Evolutionary conservation across 2,113 vertebrate species (phyloP).

Genomic region (Blennius ocellaris): DNA sequence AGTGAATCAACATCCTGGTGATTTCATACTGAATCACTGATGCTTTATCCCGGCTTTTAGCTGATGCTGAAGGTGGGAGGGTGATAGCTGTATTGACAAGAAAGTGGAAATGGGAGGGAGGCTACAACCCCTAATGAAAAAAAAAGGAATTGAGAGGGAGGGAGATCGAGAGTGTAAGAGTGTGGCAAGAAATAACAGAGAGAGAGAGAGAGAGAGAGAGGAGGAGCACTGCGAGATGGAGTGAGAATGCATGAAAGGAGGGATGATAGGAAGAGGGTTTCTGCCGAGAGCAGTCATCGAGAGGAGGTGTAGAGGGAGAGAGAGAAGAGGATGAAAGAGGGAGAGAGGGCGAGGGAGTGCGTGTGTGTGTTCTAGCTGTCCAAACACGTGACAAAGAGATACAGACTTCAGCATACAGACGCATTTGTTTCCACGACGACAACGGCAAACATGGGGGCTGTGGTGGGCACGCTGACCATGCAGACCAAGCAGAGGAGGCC

Average conservation of each 20-base stretch:
- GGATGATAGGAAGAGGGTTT: slow-evolving; percentile 56
- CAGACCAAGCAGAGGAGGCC: slow-evolving; percentile 94
- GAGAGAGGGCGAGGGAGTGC: slow-evolving; percentile 59
- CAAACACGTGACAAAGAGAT: slow-evolving; percentile 75
- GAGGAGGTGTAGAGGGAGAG: slow-evolving; percentile 29
- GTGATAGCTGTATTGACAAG: slow-evolving; percentile 24
- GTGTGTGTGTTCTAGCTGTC: slow-evolving; percentile 37
- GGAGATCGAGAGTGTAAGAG: slow-evolving; percentile 30
- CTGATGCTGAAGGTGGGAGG: slow-evolving; percentile 40
- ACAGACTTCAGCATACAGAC: slow-evolving; percentile 68
- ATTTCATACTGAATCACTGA: slow-evolving; percentile 66
- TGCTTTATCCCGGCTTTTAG: slow-evolving; percentile 37
- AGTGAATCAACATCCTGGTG: slow-evolving; percentile 61
- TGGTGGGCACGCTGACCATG: slow-evolving; percentile 96
- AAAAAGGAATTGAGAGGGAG: slow-evolving; percentile 38
- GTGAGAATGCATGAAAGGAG: slow-evolving; percentile 53
- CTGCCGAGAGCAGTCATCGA: slow-evolving; percentile 50
- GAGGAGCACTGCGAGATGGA: slow-evolving; percentile 38
- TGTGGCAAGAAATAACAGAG: slow-evolving; percentile 5
- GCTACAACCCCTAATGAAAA: slow-evolving; percentile 52
- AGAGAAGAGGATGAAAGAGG: slow-evolving; percentile 57
- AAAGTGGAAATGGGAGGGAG: slow-evolving; percentile 21
- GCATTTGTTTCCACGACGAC: slow-evolving; percentile 79
- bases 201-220: slow-evolving; percentile 32
- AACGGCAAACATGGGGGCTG: slow-evolving; percentile 91